Percentiles rank a stretch among this genome's conserved stretches.
These are phyloP conservation scores for Valencia hispanica DNA, from an alignment of 2,797 vertebrate genomes.

Conservation along the genomic window DNA sequence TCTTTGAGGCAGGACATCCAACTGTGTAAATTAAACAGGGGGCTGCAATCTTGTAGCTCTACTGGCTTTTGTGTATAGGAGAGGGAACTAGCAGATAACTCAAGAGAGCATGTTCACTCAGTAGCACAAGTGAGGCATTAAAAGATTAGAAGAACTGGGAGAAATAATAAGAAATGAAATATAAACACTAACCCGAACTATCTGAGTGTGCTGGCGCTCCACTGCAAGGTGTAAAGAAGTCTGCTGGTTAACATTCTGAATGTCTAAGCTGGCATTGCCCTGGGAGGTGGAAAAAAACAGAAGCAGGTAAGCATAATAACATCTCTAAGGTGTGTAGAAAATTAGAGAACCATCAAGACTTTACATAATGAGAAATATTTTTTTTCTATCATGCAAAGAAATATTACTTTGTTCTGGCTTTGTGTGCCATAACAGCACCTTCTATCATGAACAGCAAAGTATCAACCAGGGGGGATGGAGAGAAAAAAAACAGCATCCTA, in stretches of 20 bases:
- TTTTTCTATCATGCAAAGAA: not conserved
- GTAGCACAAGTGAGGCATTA: conserved; percentile 8
- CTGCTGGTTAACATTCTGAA: conserved; percentile 99
- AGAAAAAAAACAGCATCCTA: conserved; percentile 32
- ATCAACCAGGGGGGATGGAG: conserved; percentile 24
- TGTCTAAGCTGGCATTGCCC: conserved; percentile 97
- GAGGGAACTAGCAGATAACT: conserved; percentile 38
- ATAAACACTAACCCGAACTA: conserved; percentile 90
- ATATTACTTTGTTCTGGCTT: conserved; percentile 29
- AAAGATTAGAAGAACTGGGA: conserved; percentile 8
- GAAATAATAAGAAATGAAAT: conserved; percentile 9
- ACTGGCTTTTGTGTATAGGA: conserved; percentile 36
- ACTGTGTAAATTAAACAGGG: conserved; percentile 57
- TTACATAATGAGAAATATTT: not conserved
- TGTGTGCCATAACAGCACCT: conserved; percentile 38
- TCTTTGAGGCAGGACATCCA: conserved; percentile 59
- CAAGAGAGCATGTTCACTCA: conserved; percentile 42
- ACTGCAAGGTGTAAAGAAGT: conserved; percentile 97
- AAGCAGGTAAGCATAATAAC: conserved; percentile 21
- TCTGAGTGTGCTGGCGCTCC: conserved; percentile 97
- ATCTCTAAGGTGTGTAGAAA: not conserved
- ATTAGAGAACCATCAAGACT: conserved; percentile 6
- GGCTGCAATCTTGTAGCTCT: conserved; percentile 36
- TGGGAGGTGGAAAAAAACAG: conserved; percentile 58
- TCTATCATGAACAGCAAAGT: conserved; percentile 40